Conservation (phyloP, 2,888 invertebrate genomes). For the Dynastes hyllus region DNA sequence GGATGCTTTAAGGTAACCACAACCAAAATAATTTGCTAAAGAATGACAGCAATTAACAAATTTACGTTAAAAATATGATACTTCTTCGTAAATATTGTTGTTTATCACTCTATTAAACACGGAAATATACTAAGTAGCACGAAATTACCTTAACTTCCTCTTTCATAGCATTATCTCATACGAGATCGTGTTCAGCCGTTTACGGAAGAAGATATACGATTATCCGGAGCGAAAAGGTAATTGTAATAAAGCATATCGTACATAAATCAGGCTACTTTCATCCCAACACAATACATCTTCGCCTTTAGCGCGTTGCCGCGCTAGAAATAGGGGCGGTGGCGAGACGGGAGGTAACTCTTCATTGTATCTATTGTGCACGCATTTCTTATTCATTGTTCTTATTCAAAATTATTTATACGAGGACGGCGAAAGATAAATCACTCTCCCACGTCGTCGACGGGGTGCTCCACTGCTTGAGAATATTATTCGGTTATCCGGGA, state of each 20-base stretch:
- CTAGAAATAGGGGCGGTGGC: background rate
- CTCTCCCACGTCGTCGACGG: conserved; percentile 6
- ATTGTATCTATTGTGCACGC: conserved; percentile 44
- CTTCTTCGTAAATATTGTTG: no score
- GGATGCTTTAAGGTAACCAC: no score
- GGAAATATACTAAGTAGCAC: no score
- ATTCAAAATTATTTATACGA: conserved; percentile 46
- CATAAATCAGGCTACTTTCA: conserved; percentile 44
- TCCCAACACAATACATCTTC: conserved; percentile 44
- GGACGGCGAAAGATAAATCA: conserved; percentile 43
- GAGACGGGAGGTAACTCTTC: background rate
- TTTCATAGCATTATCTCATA: background rate
- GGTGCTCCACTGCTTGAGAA: conserved; percentile 9
- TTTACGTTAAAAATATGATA: no score
- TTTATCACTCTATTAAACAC: no score
- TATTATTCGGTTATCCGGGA: conserved; percentile 41
- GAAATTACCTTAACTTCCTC: no score
- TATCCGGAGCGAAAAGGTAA: conserved; percentile 41
- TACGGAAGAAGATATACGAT: conserved; percentile 38
- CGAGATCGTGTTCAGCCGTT: conserved; percentile 20
- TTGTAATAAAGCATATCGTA: conserved; percentile 42
- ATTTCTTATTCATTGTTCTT: conserved; percentile 49
- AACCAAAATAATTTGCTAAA: no score
- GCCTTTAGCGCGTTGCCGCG: conserved; percentile 11
- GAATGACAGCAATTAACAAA: no score